phyloP scores from a whole-genome alignment of 2,113 vertebrate genomes.

The Tapirus terrestris region DNA sequence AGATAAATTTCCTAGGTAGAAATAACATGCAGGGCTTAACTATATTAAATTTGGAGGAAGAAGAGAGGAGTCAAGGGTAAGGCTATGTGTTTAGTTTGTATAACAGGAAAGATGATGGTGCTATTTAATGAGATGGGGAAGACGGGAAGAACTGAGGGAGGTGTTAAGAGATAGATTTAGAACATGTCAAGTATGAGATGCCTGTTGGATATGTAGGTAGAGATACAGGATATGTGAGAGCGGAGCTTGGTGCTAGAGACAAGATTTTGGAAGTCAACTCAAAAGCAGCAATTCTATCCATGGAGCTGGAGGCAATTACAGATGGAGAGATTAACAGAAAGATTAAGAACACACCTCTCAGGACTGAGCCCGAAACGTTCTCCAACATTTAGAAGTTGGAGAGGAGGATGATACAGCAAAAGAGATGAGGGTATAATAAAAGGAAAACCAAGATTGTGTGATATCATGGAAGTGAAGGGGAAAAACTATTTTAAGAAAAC shows the following conservation, averaged over 20 bases:
- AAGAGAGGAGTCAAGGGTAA: not conserved
- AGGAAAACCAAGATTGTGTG: not conserved
- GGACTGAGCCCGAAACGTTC: not conserved
- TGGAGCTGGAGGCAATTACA: not conserved
- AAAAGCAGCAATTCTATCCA: not conserved
- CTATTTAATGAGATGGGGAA: not conserved
- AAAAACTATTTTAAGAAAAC: not conserved
- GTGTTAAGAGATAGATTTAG: not conserved
- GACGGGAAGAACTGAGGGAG: not conserved
- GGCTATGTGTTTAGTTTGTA: not conserved
- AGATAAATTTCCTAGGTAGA: not conserved
- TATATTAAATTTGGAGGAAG: not conserved
- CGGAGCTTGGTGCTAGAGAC: not conserved
- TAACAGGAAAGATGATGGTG: not conserved
- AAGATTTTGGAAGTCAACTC: constrained; percentile 44
- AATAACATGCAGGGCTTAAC: not conserved
- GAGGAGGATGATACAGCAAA: not conserved
- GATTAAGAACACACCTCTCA: not conserved
- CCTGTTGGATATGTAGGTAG: not conserved
- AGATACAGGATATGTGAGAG: not conserved
- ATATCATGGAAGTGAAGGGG: not conserved
- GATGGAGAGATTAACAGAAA: not conserved
- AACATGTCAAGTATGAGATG: not conserved
- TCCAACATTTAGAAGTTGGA: not conserved
- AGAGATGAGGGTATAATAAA: not conserved